A percentile compares a stretch with the other conserved stretches of the same genome.
phyloP scores from a whole-genome alignment of 2,113 vertebrate species.

The Cettia cetti region DNA sequence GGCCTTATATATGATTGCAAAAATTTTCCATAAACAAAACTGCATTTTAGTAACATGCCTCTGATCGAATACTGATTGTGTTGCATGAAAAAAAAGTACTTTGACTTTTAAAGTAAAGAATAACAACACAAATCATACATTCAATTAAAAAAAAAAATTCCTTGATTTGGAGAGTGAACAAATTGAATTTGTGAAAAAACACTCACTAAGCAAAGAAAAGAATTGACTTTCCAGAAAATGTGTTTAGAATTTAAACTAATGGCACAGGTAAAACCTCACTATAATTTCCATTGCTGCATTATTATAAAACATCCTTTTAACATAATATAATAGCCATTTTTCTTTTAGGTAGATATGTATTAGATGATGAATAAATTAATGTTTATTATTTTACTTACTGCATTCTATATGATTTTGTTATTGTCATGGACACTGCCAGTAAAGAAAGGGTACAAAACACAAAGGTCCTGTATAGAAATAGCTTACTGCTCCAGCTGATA shows the following conservation, averaged over 20 bases:
- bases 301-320: not conserved
- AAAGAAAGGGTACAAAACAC: not conserved
- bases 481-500: not conserved
- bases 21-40: not conserved
- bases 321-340: not conserved
- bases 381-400: not conserved
- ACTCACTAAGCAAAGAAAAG: not conserved
- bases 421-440: not conserved
- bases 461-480: not conserved
- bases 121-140: not conserved
- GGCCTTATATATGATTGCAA: not conserved
- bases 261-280: not conserved
- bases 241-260: not conserved
- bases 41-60: not conserved
- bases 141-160: not conserved
- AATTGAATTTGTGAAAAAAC: not conserved
- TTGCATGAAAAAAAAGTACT: not conserved
- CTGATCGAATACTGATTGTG: not conserved
- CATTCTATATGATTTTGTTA: not conserved
- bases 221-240: not conserved
- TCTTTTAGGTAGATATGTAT: not conserved
- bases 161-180: not conserved
- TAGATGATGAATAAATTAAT: not conserved
- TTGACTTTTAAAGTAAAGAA: slow-evolving; percentile 2
- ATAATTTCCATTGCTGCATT: not conserved